Base-by-base conservation (phyloP, 2,888 invertebrate genomes). In the Calliopum simillimum region DNA sequence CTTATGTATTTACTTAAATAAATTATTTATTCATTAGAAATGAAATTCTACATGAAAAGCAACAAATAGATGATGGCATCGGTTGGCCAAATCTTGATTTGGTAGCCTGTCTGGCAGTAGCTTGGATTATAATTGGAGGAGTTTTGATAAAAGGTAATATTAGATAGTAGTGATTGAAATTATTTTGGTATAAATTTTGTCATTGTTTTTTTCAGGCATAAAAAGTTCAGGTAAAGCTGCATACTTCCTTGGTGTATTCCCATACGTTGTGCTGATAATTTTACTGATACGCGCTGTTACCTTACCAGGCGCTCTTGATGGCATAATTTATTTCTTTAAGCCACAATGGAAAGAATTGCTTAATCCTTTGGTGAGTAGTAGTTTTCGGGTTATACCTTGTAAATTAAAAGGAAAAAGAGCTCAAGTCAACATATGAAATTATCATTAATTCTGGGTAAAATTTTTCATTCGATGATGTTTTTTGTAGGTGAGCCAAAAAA, bases 161-260 rank as follows among this genome's bases (percentile, higher is more conserved):
- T 25, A 33, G 5, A 6, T 8, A 6, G n/a, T 49, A 49, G 1
- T 14, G 19, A 44, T 14, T 62, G 2, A n/a, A 12, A 21, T 13
- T 3, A 11, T 16, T 46, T 13, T 1, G 25, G 19, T 44, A 13
- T 41, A 41, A 11, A 12, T 46, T 12, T 46, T 46, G 14, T 12
- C 4, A 55, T 14, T 12, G 8, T 25, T 13, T 64, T 64, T 46
- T 25, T 1, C 12, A 77, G 86, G 90, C 8, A 88, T 91, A 5
- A 88, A 88, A 78, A 89, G 89, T 76, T 88, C 89, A 0, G 91
- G 91, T 63, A 91, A 90, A 78, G 90, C 88, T 0, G 90, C 93
- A 11, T 93, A 93, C 79, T 90, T 93, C 77, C 89, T 93, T 0
- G 92, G 93, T 0, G 85, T 92, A 4, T 92, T 92, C 78, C 92